phyloP scores from a whole-genome alignment of 2,888 invertebrate genomes.

The Agapetus fuscipes region DNA sequence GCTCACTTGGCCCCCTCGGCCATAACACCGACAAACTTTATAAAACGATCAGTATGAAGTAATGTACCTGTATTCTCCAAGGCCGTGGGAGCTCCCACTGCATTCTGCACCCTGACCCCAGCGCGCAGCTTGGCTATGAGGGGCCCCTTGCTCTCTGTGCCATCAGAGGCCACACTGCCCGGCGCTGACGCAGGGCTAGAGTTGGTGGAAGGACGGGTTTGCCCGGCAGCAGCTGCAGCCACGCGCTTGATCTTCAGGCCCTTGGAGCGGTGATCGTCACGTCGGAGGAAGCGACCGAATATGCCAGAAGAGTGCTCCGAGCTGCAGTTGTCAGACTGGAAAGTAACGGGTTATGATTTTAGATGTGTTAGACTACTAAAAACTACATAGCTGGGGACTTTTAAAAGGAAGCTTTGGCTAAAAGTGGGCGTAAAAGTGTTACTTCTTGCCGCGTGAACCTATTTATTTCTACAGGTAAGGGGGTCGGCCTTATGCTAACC shows the following conservation, averaged over 20 bases:
- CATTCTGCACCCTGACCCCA: constrained; percentile 50
- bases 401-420: too few species aligned
- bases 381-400: too few species aligned
- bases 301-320: constrained; percentile 63
- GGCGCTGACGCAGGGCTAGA: neutral
- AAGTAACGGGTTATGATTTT: too few species aligned
- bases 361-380: too few species aligned
- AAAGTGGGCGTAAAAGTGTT: too few species aligned
- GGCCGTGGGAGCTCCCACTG: constrained; percentile 11
- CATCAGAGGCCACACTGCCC: constrained; percentile 1
- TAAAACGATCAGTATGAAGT: too few species aligned
- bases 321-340: constrained; percentile 59
- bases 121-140: constrained; percentile 62
- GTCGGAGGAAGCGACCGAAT: constrained; percentile 53
- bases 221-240: constrained; percentile 1
- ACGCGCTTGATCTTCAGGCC: constrained; percentile 14
- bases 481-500: too few species aligned
- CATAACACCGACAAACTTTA: too few species aligned
- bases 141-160: too few species aligned
- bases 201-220: neutral
- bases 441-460: too few species aligned
- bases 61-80: constrained; percentile 16
- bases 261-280: constrained; percentile 35
- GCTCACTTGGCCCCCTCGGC: too few species aligned
- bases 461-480: too few species aligned